A percentile compares a stretch with the other conserved stretches of the same genome.
Conservation (phyloP, 1,140 invertebrate genomes). For the Pachypsylla venusta region DNA sequence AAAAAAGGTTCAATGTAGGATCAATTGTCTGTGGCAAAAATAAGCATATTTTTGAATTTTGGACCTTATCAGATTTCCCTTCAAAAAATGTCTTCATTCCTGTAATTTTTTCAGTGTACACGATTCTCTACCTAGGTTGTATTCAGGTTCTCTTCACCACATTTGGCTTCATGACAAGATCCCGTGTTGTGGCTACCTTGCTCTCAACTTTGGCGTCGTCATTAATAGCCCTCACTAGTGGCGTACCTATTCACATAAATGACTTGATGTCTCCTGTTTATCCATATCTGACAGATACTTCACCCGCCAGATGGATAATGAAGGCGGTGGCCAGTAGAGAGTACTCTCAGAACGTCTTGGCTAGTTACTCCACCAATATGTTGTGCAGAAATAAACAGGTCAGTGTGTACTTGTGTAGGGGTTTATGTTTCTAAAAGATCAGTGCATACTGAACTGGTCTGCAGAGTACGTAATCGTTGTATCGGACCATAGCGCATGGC, state of each 20-base stretch:
- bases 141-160: slow-evolving; percentile 53
- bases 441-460: too few species aligned
- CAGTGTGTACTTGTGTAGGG: slow-evolving; percentile 14
- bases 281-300: slow-evolving; percentile 39
- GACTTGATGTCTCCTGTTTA: slow-evolving; percentile 49
- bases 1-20: too few species aligned
- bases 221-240: slow-evolving; percentile 38
- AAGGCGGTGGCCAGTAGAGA: slow-evolving; percentile 49
- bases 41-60: too few species aligned
- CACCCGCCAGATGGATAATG: slow-evolving; percentile 58
- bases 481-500: too few species aligned
- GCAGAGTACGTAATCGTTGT: too few species aligned
- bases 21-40: too few species aligned
- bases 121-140: slow-evolving; percentile 64
- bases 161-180: slow-evolving; percentile 45
- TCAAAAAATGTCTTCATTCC: too few species aligned
- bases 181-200: slow-evolving; percentile 37
- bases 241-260: slow-evolving; percentile 50
- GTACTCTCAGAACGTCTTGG: slow-evolving; percentile 43
- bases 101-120: too few species aligned
- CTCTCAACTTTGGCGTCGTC: slow-evolving; percentile 44
- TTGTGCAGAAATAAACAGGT: slow-evolving; percentile 52
- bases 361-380: slow-evolving; percentile 36
- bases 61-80: too few species aligned
- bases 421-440: too few species aligned